These are phyloP conservation scores for Rhagophthalmus giganteus DNA, from an alignment of 2,888 invertebrate species.

Conservation along the genomic window DNA sequence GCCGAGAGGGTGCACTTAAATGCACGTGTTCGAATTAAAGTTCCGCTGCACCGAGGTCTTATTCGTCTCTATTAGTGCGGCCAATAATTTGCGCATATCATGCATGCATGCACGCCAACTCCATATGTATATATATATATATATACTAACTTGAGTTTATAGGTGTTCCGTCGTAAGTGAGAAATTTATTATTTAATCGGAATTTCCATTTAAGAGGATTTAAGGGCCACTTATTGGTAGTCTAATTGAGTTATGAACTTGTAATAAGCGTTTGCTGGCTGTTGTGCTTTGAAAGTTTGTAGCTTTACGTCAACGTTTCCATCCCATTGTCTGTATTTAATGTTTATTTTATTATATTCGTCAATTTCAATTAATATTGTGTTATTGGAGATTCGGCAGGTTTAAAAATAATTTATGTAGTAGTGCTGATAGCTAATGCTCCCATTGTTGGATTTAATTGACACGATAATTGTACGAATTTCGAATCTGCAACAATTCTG, in stretches of 20 bases:
- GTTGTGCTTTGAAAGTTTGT: no score
- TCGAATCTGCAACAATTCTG: no score
- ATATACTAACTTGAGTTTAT: constrained; percentile 20
- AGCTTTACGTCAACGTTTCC: no score
- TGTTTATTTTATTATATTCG: neutral
- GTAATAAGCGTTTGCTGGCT: no score
- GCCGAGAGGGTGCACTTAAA: constrained; percentile 11
- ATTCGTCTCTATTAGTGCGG: constrained; percentile 18
- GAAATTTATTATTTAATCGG: constrained; percentile 9
- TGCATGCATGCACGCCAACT: constrained; percentile 8
- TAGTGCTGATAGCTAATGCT: no score
- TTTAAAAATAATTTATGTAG: no score
- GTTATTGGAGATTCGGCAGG: no score
- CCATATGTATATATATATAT: no score
- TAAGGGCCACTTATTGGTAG: neutral
- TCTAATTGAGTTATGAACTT: neutral
- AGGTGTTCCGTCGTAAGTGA: constrained; percentile 10
- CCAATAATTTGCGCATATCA: constrained; percentile 19
- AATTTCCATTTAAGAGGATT: constrained; percentile 6
- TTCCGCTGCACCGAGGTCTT: constrained; percentile 8
- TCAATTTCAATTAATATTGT: no score
- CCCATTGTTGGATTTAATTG: no score
- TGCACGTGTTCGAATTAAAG: constrained; percentile 14
- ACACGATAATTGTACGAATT: no score
- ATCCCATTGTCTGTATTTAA: no score